phyloP scores from a whole-genome alignment of 2,113 vertebrate genomes.

The Strigops habroptila region DNA sequence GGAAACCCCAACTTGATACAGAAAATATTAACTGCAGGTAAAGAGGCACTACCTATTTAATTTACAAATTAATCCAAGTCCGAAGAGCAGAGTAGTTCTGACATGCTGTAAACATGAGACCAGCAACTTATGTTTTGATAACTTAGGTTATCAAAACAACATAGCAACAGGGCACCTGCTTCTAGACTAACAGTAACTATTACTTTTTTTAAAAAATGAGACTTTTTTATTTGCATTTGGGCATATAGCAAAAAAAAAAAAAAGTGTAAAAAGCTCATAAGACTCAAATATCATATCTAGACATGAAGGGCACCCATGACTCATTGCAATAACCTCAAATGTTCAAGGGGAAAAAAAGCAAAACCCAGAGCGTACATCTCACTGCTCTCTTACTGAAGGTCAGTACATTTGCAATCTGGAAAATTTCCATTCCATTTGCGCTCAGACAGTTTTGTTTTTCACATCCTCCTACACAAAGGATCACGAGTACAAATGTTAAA shows the following conservation, averaged over 20 bases:
- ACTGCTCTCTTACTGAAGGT: slow-evolving; percentile 1
- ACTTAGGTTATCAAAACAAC: too few relatives aligned
- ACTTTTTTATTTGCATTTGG: not conserved
- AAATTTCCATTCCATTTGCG: slow-evolving; percentile 30
- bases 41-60: not conserved
- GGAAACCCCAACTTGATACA: not conserved
- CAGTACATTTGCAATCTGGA: not conserved
- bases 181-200: not conserved
- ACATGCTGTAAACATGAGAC: not conserved
- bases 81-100: not conserved
- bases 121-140: not conserved
- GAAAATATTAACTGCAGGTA: not conserved
- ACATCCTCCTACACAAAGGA: slow-evolving; percentile 23
- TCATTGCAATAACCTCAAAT: not conserved
- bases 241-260: not conserved
- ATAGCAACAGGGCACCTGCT: not conserved
- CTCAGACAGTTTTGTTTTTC: slow-evolving; percentile 8
- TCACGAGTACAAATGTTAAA: not conserved
- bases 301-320: not conserved
- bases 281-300: not conserved
- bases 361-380: not conserved
- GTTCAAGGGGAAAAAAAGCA: not conserved
- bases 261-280: not conserved
- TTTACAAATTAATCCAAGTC: not conserved
- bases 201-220: not conserved